A percentile compares a stretch with the other conserved stretches of the same genome.
Evolutionary conservation across 2,888 invertebrate species (phyloP).

Genomic region (Cheilosia grossa): DNA sequence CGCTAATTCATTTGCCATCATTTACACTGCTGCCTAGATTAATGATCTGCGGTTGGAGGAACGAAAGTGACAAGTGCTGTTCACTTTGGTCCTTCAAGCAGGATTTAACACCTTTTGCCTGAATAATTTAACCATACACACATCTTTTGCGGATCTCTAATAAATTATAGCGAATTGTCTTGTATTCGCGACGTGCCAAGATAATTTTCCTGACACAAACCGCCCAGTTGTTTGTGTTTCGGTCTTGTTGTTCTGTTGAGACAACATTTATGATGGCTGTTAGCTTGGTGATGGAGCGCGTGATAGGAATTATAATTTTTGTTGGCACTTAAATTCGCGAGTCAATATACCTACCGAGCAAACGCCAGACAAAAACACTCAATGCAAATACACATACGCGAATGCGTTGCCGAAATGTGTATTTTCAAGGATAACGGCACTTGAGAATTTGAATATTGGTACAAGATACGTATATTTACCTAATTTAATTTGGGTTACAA

Average conservation of each 20-base stretch:
- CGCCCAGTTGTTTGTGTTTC: not conserved
- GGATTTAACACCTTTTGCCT: too few relatives aligned
- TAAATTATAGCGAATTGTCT: constrained; percentile 9
- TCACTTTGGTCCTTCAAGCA: too few relatives aligned
- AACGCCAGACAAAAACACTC: not conserved
- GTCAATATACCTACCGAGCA: not conserved
- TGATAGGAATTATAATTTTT: constrained; percentile 11
- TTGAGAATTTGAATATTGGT: too few relatives aligned
- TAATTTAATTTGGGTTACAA: too few relatives aligned
- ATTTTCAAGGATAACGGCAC: too few relatives aligned
- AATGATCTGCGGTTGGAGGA: too few relatives aligned
- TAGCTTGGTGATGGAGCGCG: constrained; percentile 12
- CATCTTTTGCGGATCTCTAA: not conserved
- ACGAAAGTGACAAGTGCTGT: too few relatives aligned
- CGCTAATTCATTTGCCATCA: too few relatives aligned
- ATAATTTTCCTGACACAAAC: not conserved
- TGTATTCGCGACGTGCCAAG: not conserved
- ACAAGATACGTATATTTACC: too few relatives aligned
- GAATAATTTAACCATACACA: too few relatives aligned
- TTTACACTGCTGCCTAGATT: too few relatives aligned
- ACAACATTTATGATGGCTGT: constrained; percentile 12
- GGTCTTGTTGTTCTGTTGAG: not conserved
- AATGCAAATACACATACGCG: not conserved
- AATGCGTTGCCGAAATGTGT: too few relatives aligned
- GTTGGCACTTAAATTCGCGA: constrained; percentile 8